These are phyloP conservation scores for Neoscelio sp. DNA, from an alignment of 2,888 invertebrate species.

Conservation along the genomic window DNA sequence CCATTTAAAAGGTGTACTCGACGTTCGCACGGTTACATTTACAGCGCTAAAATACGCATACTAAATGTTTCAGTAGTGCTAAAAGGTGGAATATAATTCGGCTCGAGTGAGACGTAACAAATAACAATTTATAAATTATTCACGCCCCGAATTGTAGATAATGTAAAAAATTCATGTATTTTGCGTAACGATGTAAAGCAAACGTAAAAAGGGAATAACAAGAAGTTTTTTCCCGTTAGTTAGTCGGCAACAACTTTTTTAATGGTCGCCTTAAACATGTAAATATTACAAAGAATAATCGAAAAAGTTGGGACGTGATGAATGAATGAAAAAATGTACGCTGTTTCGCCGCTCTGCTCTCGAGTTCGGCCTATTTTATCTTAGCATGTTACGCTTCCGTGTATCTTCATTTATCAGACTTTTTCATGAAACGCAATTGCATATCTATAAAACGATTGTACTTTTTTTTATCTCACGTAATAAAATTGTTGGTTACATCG, in stretches of 20 bases:
- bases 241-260: slow-evolving; percentile 15
- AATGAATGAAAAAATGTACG: slow-evolving; percentile 24
- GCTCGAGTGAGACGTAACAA: slow-evolving; percentile 13
- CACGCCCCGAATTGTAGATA: background rate
- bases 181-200: slow-evolving; percentile 16
- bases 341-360: slow-evolving; percentile 1
- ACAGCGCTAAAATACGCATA: slow-evolving; percentile 13
- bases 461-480: slow-evolving; percentile 41
- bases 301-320: slow-evolving; percentile 32
- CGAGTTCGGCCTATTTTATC: slow-evolving; percentile 17
- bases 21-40: slow-evolving; percentile 23
- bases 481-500: slow-evolving; percentile 19
- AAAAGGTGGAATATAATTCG: slow-evolving; percentile 3
- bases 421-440: slow-evolving; percentile 26
- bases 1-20: slow-evolving; percentile 13
- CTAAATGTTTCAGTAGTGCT: slow-evolving; percentile 3
- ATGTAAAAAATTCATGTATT: slow-evolving; percentile 22
- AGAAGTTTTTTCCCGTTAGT: background rate
- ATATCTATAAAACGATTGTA: slow-evolving; percentile 40
- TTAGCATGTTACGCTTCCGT: slow-evolving; percentile 24
- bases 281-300: slow-evolving; percentile 29
- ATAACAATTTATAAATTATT: slow-evolving; percentile 31
- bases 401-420: slow-evolving; percentile 36
- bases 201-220: background rate
- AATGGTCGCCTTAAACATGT: slow-evolving; percentile 2